Evolutionary conservation across 2,888 invertebrate genomes (phyloP).

Genomic region (Caenorhabditis panamensis): DNA sequence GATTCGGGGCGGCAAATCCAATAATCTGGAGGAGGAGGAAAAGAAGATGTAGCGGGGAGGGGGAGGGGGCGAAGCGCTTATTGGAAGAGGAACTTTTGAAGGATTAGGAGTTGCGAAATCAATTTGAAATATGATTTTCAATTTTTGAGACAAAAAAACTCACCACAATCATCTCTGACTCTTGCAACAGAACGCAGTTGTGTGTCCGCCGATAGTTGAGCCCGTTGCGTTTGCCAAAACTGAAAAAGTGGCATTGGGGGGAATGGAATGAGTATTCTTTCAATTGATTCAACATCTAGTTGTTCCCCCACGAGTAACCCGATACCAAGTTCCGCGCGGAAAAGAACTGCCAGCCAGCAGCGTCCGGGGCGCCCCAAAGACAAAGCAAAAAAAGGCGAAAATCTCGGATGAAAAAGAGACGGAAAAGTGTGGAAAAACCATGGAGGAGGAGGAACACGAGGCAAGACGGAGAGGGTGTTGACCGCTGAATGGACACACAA

Average conservation of each 20-base stretch:
- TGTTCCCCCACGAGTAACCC: slow-evolving; percentile 18
- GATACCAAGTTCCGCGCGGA: slow-evolving; percentile 18
- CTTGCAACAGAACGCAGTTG: slow-evolving; percentile 90
- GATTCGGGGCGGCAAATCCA: slow-evolving; percentile 31
- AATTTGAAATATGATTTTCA: too few relatives aligned
- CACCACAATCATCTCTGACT: slow-evolving; percentile 92
- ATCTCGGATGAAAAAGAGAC: slow-evolving; percentile 50
- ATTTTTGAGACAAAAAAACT: slow-evolving; percentile 83
- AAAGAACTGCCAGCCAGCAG: background rate
- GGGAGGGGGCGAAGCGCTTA: too few relatives aligned
- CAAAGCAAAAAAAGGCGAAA: slow-evolving; percentile 13
- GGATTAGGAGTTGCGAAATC: background rate
- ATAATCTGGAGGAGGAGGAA: slow-evolving; percentile 21
- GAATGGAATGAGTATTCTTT: too few relatives aligned
- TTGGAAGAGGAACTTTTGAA: background rate
- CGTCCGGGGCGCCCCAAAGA: too few relatives aligned
- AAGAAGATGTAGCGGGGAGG: too few relatives aligned
- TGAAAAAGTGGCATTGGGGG: slow-evolving; percentile 83
- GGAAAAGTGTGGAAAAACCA: slow-evolving; percentile 22
- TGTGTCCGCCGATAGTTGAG: slow-evolving; percentile 88
- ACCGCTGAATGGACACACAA: slow-evolving; percentile 35
- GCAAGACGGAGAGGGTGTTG: slow-evolving; percentile 22
- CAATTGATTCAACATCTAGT: too few relatives aligned
- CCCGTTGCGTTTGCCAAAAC: slow-evolving; percentile 89
- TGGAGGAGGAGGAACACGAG: too few relatives aligned